Conservation (phyloP, 1,140 invertebrate species). For the Aphelenchoides besseyi region DNA sequence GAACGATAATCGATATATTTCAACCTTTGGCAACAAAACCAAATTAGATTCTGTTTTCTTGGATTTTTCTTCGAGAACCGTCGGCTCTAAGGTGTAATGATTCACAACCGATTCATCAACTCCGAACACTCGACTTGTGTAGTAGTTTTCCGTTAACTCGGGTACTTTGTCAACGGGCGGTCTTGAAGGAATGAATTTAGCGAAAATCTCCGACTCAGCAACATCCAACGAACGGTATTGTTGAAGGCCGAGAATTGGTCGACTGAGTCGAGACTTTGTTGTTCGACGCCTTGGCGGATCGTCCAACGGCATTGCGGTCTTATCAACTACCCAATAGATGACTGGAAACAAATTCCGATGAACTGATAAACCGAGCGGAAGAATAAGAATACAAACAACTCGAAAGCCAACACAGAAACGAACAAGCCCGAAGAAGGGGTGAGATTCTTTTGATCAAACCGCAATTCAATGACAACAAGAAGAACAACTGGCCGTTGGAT, state of each 20-base stretch:
- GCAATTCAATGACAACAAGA: too few relatives aligned
- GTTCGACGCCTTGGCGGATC: background rate
- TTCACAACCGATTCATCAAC: background rate
- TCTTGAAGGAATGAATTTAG: too few relatives aligned
- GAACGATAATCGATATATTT: background rate
- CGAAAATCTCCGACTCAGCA: background rate
- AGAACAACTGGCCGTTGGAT: background rate
- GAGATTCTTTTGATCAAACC: too few relatives aligned
- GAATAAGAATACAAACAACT: background rate
- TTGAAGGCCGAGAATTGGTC: background rate
- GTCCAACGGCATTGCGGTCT: background rate
- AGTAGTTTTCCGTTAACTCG: background rate
- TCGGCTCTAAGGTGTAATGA: constrained; percentile 1
- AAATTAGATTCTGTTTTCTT: background rate
- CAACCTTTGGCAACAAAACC: background rate
- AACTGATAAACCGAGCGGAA: background rate
- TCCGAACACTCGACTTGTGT: background rate
- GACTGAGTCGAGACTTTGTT: background rate
- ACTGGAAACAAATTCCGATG: background rate
- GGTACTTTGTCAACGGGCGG: background rate
- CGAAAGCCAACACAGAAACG: too few relatives aligned
- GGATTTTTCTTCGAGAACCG: too few relatives aligned
- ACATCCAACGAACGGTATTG: background rate
- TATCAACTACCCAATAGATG: background rate
- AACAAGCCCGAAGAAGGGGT: too few relatives aligned